Evolutionary conservation across 2,113 vertebrate species (phyloP).

Genomic region (Nothoprocta pentlandii): DNA sequence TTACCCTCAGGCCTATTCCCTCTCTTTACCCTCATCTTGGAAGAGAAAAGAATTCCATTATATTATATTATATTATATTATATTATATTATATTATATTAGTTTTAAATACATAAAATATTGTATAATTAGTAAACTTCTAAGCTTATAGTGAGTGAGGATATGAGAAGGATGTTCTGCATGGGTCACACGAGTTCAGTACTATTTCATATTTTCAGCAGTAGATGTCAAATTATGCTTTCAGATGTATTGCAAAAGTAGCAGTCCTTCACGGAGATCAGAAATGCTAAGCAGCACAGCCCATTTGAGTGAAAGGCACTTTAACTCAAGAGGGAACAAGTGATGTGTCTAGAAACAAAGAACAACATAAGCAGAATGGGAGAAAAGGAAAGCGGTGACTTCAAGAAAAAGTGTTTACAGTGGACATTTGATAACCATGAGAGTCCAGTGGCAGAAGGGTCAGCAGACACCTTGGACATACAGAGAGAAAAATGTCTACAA

Average conservation of each 20-base stretch:
- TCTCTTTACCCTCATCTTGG: not conserved
- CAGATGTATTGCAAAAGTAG: not conserved
- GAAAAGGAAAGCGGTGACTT: not conserved
- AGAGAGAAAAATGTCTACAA: not conserved
- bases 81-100: no score
- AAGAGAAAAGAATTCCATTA: not conserved
- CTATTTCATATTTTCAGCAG: not conserved
- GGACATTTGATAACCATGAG: not conserved
- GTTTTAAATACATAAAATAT: not conserved
- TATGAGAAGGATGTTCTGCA: not conserved
- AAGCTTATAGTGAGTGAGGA: not conserved
- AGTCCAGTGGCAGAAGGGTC: not conserved
- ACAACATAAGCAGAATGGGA: not conserved
- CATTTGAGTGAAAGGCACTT: not conserved
- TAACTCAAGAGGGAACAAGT: not conserved
- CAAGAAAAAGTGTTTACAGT: not conserved
- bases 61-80: not conserved
- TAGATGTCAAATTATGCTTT: not conserved
- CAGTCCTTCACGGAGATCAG: not conserved
- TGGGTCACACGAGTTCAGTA: not conserved
- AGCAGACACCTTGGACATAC: rapidly evolving
- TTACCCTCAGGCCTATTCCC: no score
- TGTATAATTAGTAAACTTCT: not conserved
- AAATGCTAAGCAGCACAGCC: not conserved
- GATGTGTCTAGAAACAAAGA: not conserved